These are phyloP conservation scores for Enteromius viviparus DNA, from an alignment of 2,797 vertebrate species.

Conservation along the genomic window DNA sequence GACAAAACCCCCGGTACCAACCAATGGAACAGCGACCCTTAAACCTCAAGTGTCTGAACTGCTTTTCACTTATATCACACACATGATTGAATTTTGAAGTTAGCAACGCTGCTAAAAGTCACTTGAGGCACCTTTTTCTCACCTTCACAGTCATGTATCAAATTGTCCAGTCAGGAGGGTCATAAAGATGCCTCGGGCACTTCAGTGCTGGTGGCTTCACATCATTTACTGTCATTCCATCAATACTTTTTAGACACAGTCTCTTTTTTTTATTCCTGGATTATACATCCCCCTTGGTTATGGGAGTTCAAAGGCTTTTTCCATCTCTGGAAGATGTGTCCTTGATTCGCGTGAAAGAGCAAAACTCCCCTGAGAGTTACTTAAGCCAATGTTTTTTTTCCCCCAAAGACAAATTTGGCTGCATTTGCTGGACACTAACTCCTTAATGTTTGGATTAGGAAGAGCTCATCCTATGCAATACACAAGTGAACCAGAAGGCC, in stretches of 20 bases:
- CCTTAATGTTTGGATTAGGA: conserved; percentile 19
- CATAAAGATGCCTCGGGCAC: conserved; percentile 17
- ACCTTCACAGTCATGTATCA: neutral
- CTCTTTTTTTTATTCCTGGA: conserved; percentile 8
- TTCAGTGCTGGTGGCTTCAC: conserved; percentile 22
- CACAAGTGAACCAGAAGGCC: conserved; percentile 3
- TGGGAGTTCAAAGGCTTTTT: conserved; percentile 25
- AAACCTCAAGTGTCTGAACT: neutral
- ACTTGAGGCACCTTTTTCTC: conserved; percentile 12
- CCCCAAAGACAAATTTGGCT: conserved; percentile 1
- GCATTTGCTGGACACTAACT: conserved; percentile 5
- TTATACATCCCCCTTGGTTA: neutral
- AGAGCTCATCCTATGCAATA: neutral
- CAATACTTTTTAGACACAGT: conserved; percentile 4
- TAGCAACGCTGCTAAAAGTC: neutral
- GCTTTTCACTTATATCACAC: conserved; percentile 12
- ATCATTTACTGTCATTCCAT: conserved; percentile 30
- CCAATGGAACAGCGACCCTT: neutral
- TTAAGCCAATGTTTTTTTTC: neutral
- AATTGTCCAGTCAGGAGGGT: neutral
- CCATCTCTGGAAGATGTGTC: neutral
- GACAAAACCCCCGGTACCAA: neutral
- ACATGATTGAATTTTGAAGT: conserved; percentile 14
- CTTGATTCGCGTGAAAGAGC: conserved; percentile 8
- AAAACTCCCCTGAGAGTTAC: neutral